A percentile compares a stretch with the other conserved stretches of the same genome.
Conservation (phyloP, 2,888 invertebrate species). For the Microplitis manilae region DNA sequence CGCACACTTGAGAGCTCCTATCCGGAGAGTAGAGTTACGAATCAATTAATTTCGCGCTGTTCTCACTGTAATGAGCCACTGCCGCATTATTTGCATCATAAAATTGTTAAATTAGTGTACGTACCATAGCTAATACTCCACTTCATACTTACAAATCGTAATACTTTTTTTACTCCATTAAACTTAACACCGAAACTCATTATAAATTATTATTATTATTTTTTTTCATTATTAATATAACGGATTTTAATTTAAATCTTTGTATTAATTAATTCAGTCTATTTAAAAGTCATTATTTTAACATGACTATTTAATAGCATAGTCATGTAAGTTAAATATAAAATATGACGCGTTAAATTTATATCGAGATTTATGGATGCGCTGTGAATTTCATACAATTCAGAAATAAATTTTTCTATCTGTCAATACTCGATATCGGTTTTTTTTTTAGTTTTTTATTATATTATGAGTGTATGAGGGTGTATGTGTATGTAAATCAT, state of each 20-base stretch:
- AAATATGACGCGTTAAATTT: not conserved
- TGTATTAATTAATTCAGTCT: not conserved
- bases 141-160: slow-evolving; percentile 26
- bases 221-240: slow-evolving; percentile 10
- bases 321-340: too few relatives aligned
- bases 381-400: not conserved
- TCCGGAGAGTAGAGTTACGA: slow-evolving; percentile 34
- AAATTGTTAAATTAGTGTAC: slow-evolving; percentile 38
- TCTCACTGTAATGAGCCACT: slow-evolving; percentile 34
- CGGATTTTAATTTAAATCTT: not conserved
- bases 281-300: not conserved
- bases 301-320: too few relatives aligned
- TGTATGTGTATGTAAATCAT: not conserved
- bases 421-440: not conserved
- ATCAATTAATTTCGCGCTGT: slow-evolving; percentile 40
- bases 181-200: slow-evolving; percentile 30
- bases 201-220: slow-evolving; percentile 9
- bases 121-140: not conserved
- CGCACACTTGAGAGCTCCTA: slow-evolving; percentile 21
- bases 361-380: not conserved
- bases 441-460: not conserved
- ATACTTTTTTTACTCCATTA: slow-evolving; percentile 25
- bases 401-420: not conserved
- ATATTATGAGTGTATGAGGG: not conserved
- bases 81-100: slow-evolving; percentile 36